Percentiles rank a stretch among this genome's conserved stretches.
These are phyloP conservation scores for Stenolophus ochropezus DNA, from an alignment of 2,888 invertebrate species.

Conservation along the genomic window DNA sequence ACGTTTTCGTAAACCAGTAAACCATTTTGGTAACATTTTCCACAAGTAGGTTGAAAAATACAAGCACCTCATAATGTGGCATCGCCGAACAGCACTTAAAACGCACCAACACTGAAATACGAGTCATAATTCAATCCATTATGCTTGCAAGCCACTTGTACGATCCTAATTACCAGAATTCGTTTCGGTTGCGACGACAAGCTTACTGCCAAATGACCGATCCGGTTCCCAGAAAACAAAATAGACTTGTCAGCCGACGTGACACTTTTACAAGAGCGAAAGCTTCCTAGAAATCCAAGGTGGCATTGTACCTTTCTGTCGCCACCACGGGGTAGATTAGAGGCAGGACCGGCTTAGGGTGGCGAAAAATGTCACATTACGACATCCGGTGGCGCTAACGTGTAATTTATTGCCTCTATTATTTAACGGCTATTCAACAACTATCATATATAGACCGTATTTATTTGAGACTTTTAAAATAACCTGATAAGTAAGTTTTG, in stretches of 20 bases:
- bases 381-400: too few species aligned
- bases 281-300: conserved; percentile 20
- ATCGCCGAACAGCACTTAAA: background rate
- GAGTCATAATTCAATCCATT: conserved; percentile 31
- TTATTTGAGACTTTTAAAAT: too few species aligned
- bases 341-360: too few species aligned
- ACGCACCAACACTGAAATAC: conserved; percentile 13
- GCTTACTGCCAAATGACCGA: conserved; percentile 33
- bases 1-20: background rate
- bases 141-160: conserved; percentile 9
- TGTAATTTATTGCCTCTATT: too few species aligned
- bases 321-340: conserved; percentile 26
- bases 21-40: background rate
- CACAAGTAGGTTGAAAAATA: background rate
- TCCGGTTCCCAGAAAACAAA: conserved; percentile 16
- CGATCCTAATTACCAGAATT: conserved; percentile 24
- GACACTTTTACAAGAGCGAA: conserved; percentile 27
- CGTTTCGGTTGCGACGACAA: conserved; percentile 13
- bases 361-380: too few species aligned
- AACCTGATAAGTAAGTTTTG: too few species aligned
- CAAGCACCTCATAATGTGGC: background rate
- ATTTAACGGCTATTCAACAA: too few species aligned
- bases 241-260: conserved; percentile 10
- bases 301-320: conserved; percentile 36
- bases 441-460: too few species aligned